Conservation (phyloP, 2,888 invertebrate genomes). For the Papilio protenor region DNA sequence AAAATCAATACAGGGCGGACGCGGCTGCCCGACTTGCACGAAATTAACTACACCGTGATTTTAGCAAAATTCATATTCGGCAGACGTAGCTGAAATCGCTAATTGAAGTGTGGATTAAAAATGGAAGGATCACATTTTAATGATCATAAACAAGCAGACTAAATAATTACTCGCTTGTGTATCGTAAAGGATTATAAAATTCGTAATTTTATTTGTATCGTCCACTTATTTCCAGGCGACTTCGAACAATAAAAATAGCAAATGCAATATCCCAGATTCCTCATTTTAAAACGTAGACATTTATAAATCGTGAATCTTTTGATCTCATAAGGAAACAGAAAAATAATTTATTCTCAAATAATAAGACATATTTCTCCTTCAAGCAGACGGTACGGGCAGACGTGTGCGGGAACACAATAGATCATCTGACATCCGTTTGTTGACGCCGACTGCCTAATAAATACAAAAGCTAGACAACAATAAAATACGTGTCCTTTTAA, state of each 20-base stretch:
- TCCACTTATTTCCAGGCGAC: neutral
- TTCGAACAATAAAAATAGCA: neutral
- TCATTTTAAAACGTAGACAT: neutral
- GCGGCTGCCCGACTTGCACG: constrained; percentile 72
- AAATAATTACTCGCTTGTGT: constrained; percentile 1
- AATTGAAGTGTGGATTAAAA: constrained; percentile 33
- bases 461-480: constrained; percentile 51
- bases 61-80: constrained; percentile 60
- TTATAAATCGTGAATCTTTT: constrained; percentile 17
- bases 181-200: neutral
- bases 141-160: constrained; percentile 4
- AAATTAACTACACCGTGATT: constrained; percentile 71
- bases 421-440: constrained; percentile 72
- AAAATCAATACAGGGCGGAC: constrained; percentile 80
- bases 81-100: constrained; percentile 20
- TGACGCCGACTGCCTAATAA: constrained; percentile 71
- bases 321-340: neutral
- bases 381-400: constrained; percentile 68
- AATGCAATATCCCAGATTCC: neutral
- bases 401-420: constrained; percentile 71
- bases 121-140: constrained; percentile 40
- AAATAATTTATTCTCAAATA: constrained; percentile 44
- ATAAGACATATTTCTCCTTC: constrained; percentile 46
- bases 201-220: neutral
- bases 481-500: constrained; percentile 46